These are phyloP conservation scores for Lamellibrachia columna DNA, from an alignment of 2,888 invertebrate genomes.

Conservation along the genomic window DNA sequence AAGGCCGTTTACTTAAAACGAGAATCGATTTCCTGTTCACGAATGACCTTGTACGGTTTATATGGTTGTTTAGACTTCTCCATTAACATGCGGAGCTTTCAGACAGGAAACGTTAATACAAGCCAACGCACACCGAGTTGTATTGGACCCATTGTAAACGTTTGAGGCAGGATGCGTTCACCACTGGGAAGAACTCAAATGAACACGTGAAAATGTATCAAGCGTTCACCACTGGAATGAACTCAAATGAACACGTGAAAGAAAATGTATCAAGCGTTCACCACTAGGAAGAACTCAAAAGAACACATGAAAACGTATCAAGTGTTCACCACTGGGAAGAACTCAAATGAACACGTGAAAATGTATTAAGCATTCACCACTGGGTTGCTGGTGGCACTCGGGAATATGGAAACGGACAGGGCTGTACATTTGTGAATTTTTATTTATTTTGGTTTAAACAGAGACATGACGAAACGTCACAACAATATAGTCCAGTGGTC, in stretches of 20 bases:
- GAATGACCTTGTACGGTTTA: background rate
- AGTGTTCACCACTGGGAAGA: background rate
- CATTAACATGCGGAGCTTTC: background rate
- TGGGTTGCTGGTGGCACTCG: background rate
- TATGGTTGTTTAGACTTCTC: background rate
- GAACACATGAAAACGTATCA: background rate
- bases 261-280: background rate
- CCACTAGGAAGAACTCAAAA: background rate
- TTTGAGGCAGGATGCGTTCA: no score
- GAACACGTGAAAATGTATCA: background rate
- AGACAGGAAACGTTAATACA: no score
- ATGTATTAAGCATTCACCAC: background rate
- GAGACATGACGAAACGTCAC: no score
- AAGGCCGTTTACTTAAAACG: background rate
- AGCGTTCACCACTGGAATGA: background rate
- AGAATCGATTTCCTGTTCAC: background rate
- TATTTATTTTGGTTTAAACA: background rate
- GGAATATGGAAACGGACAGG: background rate
- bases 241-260: background rate
- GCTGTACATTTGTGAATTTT: no score
- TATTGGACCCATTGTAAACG: no score
- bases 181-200: no score
- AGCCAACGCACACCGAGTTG: no score
- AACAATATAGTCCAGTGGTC: no score
- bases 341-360: background rate